Conservation (phyloP, 64 coral and sea anemone genomes). For the Montipora sp. region DNA sequence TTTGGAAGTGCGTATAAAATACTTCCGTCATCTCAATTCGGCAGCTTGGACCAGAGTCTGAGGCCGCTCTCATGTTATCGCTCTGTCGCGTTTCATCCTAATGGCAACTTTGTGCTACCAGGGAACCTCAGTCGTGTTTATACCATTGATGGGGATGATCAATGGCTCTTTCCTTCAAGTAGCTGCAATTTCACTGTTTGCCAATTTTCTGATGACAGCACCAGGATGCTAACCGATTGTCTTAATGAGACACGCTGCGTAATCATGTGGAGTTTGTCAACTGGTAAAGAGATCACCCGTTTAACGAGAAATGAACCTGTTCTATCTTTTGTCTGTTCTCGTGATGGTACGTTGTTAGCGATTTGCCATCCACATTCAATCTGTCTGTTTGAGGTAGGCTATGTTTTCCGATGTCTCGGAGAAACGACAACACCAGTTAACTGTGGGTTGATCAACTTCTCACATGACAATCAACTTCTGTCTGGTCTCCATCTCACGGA, state of each 20-base stretch:
- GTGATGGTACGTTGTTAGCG: background rate
- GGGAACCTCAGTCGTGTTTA: background rate
- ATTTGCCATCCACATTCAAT: background rate
- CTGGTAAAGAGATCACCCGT: background rate
- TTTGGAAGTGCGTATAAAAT: background rate
- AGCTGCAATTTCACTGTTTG: conserved; percentile 16
- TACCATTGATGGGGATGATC: background rate
- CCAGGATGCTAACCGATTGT: conserved; percentile 21
- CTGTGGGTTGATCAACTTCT: conserved; percentile 13
- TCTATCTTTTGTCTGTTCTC: conserved; percentile 24
- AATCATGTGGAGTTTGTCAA: conserved; percentile 15
- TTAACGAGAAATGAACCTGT: background rate
- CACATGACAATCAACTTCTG: background rate
- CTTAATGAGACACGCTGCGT: background rate
- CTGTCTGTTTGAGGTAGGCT: background rate
- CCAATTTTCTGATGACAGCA: background rate
- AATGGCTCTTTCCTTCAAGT: background rate
- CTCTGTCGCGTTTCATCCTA: conserved; percentile 8
- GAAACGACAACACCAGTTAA: background rate
- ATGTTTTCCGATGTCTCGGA: background rate
- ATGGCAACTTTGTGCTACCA: background rate
- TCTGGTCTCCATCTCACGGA: background rate
- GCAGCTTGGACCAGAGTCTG: background rate
- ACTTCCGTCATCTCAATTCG: background rate
- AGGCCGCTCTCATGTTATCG: background rate